Base-by-base conservation (phyloP, 1,140 invertebrate species). In the Theocolax elegans region DNA sequence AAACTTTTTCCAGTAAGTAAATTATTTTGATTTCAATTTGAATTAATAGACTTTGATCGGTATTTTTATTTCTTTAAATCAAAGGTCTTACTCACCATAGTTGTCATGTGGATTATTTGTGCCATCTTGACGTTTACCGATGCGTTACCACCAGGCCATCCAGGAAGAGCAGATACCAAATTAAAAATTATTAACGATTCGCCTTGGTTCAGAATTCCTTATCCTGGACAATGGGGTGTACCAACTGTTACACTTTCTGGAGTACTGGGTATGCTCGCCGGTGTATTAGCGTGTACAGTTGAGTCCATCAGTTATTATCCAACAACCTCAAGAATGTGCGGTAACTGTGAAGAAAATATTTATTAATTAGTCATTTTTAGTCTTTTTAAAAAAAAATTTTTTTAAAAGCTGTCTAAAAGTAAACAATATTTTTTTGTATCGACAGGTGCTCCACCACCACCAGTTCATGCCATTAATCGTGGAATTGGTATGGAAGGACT, bases 301-400 rank as follows among this genome's bases (percentile, higher is more conserved):
- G 94, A 96, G 83, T 95, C 93, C 1, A 90, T 96, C 60, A 95
- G 94, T 75, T 95, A 96, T 82, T 96, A 96, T 83, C 94, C 93
- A 46, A 95, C 94, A 3, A 93, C 93, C 3, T 93, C 94, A 0
- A 89, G 91, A 80, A 92, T 95, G 89, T 91, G 92, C 63, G 90
- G 91, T 91, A 80, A 81, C 70, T 72, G 86, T 75, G 29, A 48
- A 44, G 23, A 27, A 31, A 51, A 59, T 40, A 66, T 25, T 21
- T 44, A 31, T 53, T n/a, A 44, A 23, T 51, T 10, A 51, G 12
- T 51, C 13, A 62, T 58, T 56, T 48, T 35, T 19, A 49, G 56
- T 67, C 48, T 17, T 25, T 23, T 49, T 8, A 29, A 15, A 15
- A 1, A 1, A 27, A 27, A 54, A 54, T 38, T 51, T 29, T 46